Evolutionary conservation across 2,888 invertebrate genomes (phyloP).

Genomic region (Amphipyra berbera): DNA sequence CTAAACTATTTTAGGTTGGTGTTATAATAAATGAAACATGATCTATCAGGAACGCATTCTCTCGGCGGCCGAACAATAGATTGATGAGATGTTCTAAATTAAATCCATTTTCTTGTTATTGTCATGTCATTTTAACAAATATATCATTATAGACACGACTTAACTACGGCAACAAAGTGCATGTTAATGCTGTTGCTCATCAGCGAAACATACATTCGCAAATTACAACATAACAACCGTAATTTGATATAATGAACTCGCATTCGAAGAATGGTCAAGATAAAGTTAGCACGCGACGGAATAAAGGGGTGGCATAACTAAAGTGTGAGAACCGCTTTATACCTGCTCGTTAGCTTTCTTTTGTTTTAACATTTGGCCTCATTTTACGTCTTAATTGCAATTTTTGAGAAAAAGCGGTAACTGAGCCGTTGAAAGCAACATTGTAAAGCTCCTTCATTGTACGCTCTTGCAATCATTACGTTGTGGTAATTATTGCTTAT

Average conservation of each 20-base stretch:
- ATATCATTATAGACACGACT: conserved; percentile 17
- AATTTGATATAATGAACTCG: conserved; percentile 79
- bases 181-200: conserved; percentile 70
- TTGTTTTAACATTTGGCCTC: conserved; percentile 60
- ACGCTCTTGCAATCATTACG: conserved; percentile 40
- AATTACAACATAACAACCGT: conserved; percentile 76
- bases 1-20: too few species aligned
- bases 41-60: too few species aligned
- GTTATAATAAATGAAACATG: too few species aligned
- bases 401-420: conserved; percentile 27
- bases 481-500: conserved; percentile 52
- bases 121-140: background rate
- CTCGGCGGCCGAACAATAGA: too few species aligned
- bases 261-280: conserved; percentile 69
- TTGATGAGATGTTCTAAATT: too few species aligned
- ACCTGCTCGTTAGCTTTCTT: conserved; percentile 59
- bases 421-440: conserved; percentile 7
- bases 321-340: conserved; percentile 60
- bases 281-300: conserved; percentile 73
- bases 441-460: conserved; percentile 27
- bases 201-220: conserved; percentile 75
- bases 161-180: conserved; percentile 32
- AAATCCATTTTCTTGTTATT: background rate
- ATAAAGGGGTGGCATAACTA: conserved; percentile 55
- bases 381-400: conserved; percentile 57